These are phyloP conservation scores for Artibeus jamaicensis DNA, from an alignment of 2,797 vertebrate genomes.

Conservation along the genomic window DNA sequence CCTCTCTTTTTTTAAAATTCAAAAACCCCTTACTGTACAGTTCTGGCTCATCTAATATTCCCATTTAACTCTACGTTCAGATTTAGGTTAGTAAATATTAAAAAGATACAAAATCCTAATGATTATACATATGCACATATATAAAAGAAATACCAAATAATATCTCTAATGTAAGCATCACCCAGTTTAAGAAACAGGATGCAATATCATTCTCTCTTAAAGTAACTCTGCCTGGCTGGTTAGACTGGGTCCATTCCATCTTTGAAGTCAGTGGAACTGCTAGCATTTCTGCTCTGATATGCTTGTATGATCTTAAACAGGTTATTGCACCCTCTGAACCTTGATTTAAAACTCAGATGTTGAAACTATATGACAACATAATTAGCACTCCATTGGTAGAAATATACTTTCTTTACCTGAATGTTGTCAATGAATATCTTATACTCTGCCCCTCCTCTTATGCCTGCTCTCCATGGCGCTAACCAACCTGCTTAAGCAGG, in stretches of 20 bases:
- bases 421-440: not conserved
- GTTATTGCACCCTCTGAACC: not conserved
- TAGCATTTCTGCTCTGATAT: not conserved
- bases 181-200: not conserved
- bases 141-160: not conserved
- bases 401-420: not conserved
- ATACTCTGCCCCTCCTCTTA: not conserved
- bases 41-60: not conserved
- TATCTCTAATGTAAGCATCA: not conserved
- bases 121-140: not conserved
- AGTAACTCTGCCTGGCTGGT: not conserved
- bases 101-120: not conserved
- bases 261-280: not conserved
- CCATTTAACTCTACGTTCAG: not conserved
- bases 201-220: not conserved
- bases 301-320: not conserved
- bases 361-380: not conserved
- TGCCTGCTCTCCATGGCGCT: not conserved
- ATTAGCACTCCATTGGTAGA: not conserved
- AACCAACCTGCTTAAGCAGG: not conserved
- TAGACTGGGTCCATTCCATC: not conserved
- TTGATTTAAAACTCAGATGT: not conserved
- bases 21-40: not conserved
- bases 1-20: not conserved
- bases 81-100: constrained; percentile 20